These are phyloP conservation scores for Eucriotettix oculatus DNA, from an alignment of 2,888 invertebrate genomes.

Conservation along the genomic window DNA sequence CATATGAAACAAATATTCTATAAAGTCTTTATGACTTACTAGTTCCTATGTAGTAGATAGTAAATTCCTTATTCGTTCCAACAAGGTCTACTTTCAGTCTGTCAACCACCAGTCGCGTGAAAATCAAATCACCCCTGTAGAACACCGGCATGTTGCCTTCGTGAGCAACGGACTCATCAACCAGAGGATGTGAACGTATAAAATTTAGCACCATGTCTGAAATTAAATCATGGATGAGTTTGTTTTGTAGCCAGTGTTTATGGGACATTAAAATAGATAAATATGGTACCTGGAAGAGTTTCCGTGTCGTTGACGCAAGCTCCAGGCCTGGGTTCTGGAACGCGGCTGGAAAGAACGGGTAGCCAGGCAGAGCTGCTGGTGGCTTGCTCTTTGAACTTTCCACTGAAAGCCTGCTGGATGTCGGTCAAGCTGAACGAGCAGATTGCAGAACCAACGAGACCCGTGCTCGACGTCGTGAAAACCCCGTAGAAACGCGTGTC, in stretches of 20 bases:
- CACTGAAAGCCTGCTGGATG: conserved; percentile 83
- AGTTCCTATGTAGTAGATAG: conserved; percentile 82
- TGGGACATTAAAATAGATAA: background rate
- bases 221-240: background rate
- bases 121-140: conserved; percentile 80
- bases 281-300: conserved; percentile 45
- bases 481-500: conserved; percentile 88
- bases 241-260: background rate
- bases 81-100: conserved; percentile 63
- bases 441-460: conserved; percentile 92
- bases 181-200: conserved; percentile 89
- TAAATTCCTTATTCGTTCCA: conserved; percentile 60
- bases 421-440: conserved; percentile 85
- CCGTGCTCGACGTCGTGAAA: conserved; percentile 90
- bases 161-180: conserved; percentile 92
- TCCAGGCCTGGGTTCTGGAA: conserved; percentile 86
- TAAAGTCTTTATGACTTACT: conserved; percentile 39
- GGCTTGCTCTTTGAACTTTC: conserved; percentile 93
- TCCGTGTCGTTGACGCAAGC: conserved; percentile 90
- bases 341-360: conserved; percentile 76
- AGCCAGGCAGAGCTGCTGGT: conserved; percentile 89
- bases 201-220: conserved; percentile 70
- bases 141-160: conserved; percentile 86
- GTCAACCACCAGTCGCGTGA: conserved; percentile 83
- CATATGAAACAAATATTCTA: too few relatives aligned